Percentiles rank a stretch among this genome's conserved stretches.
These are phyloP conservation scores for Molanna angustata DNA, from an alignment of 2,888 invertebrate species.

Conservation along the genomic window DNA sequence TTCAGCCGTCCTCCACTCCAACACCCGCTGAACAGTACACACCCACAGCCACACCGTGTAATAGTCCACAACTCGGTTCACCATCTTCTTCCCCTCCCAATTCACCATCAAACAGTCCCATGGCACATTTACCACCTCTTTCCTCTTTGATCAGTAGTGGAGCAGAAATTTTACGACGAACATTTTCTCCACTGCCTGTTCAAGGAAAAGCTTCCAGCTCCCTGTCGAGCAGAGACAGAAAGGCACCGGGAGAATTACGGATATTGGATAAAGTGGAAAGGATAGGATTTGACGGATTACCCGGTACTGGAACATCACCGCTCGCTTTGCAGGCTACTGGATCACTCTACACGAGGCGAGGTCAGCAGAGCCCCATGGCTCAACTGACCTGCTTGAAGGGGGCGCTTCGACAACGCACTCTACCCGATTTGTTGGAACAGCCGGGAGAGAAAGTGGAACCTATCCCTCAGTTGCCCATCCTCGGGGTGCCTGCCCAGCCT, in stretches of 20 bases:
- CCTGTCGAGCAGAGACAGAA: constrained; percentile 7
- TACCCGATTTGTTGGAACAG: constrained; percentile 40
- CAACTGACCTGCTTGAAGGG: constrained; percentile 72
- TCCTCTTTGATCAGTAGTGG: constrained; percentile 55
- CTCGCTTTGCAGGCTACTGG: constrained; percentile 59
- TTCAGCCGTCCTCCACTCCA: constrained; percentile 64
- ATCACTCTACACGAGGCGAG: constrained; percentile 60
- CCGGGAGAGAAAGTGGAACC: constrained; percentile 36
- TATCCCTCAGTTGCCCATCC: constrained; percentile 41
- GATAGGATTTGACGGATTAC: constrained; percentile 65
- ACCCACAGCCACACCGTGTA: constrained; percentile 85
- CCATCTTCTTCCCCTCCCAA: constrained; percentile 54
- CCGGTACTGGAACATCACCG: constrained; percentile 62
- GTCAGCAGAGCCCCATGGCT: constrained; percentile 73
- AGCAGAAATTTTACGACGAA: constrained; percentile 46
- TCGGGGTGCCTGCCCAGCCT: constrained; percentile 61
- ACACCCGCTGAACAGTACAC: constrained; percentile 68
- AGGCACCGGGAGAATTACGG: constrained; percentile 51
- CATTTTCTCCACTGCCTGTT: constrained; percentile 27
- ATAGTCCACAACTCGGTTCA: constrained; percentile 71
- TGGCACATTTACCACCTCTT: constrained; percentile 43
- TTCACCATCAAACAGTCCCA: constrained; percentile 56
- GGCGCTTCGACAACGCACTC: constrained; percentile 42
- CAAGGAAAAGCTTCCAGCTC: constrained; percentile 6
- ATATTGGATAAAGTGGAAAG: constrained; percentile 66